Percentiles rank a stretch among this genome's conserved stretches.
Evolutionary conservation across 2,797 vertebrate species (phyloP).

Genomic region (Phylloscopus collybita): DNA sequence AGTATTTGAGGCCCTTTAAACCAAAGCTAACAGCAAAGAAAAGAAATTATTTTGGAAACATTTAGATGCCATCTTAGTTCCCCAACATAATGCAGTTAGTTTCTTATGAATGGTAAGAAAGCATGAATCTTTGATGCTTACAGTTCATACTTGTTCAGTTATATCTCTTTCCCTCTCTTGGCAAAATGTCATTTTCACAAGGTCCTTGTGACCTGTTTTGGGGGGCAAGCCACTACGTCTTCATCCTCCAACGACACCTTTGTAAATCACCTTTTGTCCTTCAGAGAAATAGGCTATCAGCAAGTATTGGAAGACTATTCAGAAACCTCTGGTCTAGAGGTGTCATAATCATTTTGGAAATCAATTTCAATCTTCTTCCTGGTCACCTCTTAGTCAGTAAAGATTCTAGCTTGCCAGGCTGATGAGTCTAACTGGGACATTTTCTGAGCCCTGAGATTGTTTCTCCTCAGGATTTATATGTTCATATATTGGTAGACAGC

Average conservation of each 20-base stretch:
- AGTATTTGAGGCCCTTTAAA: background rate
- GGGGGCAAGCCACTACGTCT: background rate
- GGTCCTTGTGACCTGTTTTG: background rate
- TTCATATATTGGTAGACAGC: background rate
- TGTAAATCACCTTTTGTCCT: background rate
- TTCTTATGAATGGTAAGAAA: background rate
- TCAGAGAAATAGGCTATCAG: background rate
- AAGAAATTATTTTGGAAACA: background rate
- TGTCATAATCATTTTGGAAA: background rate
- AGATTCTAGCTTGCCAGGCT: background rate
- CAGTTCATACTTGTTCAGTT: background rate
- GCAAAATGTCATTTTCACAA: background rate
- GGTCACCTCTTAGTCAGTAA: background rate
- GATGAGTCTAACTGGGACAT: background rate
- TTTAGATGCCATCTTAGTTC: background rate
- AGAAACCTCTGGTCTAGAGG: background rate
- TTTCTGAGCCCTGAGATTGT: background rate
- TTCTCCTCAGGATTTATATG: background rate
- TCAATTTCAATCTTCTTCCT: background rate
- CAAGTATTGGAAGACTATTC: background rate
- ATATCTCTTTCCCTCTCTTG: background rate
- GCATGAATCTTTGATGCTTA: background rate
- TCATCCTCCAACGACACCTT: background rate
- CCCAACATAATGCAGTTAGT: background rate
- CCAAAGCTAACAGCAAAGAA: background rate